Evolutionary conservation across 1,140 invertebrate species (phyloP).

Genomic region (Dryas iulia): DNA sequence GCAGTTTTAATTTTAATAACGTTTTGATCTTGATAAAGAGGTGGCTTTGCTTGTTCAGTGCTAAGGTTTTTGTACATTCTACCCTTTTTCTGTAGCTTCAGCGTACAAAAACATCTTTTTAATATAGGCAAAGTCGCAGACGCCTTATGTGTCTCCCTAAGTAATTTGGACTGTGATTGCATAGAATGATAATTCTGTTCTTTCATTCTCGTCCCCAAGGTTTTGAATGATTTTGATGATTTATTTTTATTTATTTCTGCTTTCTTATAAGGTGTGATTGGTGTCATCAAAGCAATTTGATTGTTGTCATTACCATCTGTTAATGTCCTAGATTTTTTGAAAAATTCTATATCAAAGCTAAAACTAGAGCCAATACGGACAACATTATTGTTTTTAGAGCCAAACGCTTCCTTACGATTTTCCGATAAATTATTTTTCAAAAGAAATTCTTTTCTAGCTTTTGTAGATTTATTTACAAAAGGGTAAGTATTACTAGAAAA

Average conservation of each 20-base stretch:
- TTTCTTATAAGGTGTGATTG: slow-evolving; percentile 4
- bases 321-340: slow-evolving; percentile 27
- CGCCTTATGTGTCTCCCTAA: slow-evolving; percentile 7
- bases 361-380: slow-evolving; percentile 41
- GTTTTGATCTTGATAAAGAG: not conserved
- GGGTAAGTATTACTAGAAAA: not conserved
- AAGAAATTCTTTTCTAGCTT: not conserved
- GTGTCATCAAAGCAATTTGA: not conserved
- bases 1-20: slow-evolving; percentile 1
- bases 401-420: not conserved
- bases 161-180: slow-evolving; percentile 16
- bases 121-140: slow-evolving; percentile 20
- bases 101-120: slow-evolving; percentile 41
- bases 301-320: not conserved
- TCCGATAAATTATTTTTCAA: not conserved
- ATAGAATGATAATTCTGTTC: slow-evolving; percentile 16
- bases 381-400: not conserved
- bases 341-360: slow-evolving; percentile 45
- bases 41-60: not conserved
- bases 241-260: slow-evolving; percentile 1
- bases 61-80: slow-evolving; percentile 14
- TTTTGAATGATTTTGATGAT: slow-evolving; percentile 10
- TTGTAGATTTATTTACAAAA: not conserved
- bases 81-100: slow-evolving; percentile 41
- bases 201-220: slow-evolving; percentile 6